phyloP scores from a whole-genome alignment of 2,113 vertebrate species.

The Sardina pilchardus region DNA sequence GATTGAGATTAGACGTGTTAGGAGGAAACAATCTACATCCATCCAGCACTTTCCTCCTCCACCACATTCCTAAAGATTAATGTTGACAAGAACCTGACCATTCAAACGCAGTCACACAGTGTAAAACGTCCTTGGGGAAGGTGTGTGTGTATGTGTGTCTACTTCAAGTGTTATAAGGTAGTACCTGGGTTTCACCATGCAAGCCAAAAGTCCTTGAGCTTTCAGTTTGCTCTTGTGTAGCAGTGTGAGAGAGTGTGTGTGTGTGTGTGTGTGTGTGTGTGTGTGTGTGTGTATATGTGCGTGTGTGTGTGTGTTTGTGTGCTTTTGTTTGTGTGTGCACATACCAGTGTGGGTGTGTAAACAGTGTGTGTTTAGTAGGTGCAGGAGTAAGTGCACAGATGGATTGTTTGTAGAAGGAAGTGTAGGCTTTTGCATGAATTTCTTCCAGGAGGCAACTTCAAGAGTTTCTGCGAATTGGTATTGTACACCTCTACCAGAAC shows the following conservation, averaged over 20 bases:
- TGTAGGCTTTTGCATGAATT: neutral
- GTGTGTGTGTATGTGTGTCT: neutral
- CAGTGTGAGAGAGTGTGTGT: constrained; percentile 19
- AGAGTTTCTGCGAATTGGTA: neutral
- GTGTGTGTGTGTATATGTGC: constrained; percentile 11
- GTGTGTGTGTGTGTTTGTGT: constrained; percentile 21
- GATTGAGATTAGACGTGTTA: neutral
- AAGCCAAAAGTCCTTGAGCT: constrained; percentile 38
- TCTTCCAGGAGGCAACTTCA: neutral
- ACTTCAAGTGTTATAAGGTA: neutral
- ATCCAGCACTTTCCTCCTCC: neutral
- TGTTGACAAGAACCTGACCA: neutral
- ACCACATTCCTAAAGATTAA: neutral
- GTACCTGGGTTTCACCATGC: constrained; percentile 7
- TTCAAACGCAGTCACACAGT: neutral
- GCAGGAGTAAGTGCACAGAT: neutral
- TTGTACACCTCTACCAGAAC: neutral
- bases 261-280: constrained; percentile 26
- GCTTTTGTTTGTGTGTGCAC: constrained; percentile 18
- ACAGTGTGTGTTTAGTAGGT: neutral
- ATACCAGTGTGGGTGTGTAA: constrained; percentile 27
- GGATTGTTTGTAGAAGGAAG: constrained; percentile 3
- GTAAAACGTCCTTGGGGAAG: neutral
- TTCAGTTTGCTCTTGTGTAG: constrained; percentile 31
- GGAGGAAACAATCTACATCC: neutral